Evolutionary conservation across 1,140 invertebrate species (phyloP), one percentile per base, ranked within the genome.

Genomic region (Bombus consobrinus): DNA sequence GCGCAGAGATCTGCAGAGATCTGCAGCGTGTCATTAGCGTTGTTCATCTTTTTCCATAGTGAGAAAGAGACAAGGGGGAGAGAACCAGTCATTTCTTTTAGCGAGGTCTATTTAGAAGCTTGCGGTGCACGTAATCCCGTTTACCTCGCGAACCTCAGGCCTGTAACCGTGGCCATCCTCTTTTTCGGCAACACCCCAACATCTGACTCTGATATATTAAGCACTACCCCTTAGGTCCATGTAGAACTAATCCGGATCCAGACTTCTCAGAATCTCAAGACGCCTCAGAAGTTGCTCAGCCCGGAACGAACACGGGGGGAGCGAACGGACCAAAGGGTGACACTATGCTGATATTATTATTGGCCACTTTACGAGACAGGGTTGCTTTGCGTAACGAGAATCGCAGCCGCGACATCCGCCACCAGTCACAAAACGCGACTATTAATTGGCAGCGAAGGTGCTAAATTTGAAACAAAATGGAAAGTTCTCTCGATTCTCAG

Each of bases 251-350:
- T 90, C 89, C 87, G 71, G 57, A 90, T 91, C 37, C 80, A 83
- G 87, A 86, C 87, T 91, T 91, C 90, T 90, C 69, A 22, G 90
- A 91, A 91, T 77, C 77, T 86, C 71, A 13, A 15, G 37, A 39
- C 77, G 72, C 41, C 34, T 66, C 66, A 66, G 59, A 79, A 83
- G 57, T 57, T 72, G 79, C 13, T 32, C 66, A 9, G 64, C 47
- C 80, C 84, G 80, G 69, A 66, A 74, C 75, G 71, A 86, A 47
- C 64, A 41, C 68, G 69, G 59, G 59, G 71, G 22, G 34, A 22
- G n/a, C 32, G 68, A 72, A 76, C 43, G n/a, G 43, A 18, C 10
- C 43, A n/a, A 62, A 79, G 47, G 77, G 68, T 73, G 83, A 47
- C 77, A 79, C 57, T 34, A 25, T 43, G 66, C 41, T 79, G 53